Evolutionary conservation across 2,797 vertebrate species (phyloP), one percentile per base, ranked within the genome.

Genomic region (Bovichtus diacanthus): DNA sequence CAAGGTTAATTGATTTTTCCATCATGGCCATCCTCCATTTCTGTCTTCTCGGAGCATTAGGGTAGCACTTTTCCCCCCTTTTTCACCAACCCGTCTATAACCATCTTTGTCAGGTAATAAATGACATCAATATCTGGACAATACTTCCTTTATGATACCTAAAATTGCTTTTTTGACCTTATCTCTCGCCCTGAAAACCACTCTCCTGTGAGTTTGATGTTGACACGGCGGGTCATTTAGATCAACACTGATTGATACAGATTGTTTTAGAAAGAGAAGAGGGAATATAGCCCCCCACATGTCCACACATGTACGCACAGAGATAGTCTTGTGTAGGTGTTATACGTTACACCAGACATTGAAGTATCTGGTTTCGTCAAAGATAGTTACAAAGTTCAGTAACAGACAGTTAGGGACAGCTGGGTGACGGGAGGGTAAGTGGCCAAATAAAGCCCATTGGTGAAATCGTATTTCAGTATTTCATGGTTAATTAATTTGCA

Each of bases 1-100:
- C 92, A 92, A 94, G 91, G 91, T 92, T 90, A 93, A 93, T 89
- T 78, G 89, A 92, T 93, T 93, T 89, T 91, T 86, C 84, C 90
- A 91, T 93, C 82, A 89, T 80, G 81, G 66, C 84, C n/a, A 49
- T 61, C 64, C 78, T 89, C 80, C 61, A 64, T 92, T 88, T 91
- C 74, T 70, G 85, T 80, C 79, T 77, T 80, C 59, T 84, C 53
- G 0, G 70, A 84, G 78, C 89, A 93, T 86, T 85, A 88, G 64
- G 70, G 59, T 83, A 56, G 58, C 31, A 53, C 71, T 69, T 87
- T 83, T 31, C 59, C 50, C 68, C 53, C 36, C 55, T 58, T 88
- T 89, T 82, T 51, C 70, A 61, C 58, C 60, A 73, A 39, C 68
- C 51, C 2, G 16, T 67, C 70, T 64, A 39, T 86, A 83, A 76